These are phyloP conservation scores for Haplochromis vanheusdeni DNA, from an alignment of 2,113 vertebrate genomes.

Conservation along the genomic window DNA sequence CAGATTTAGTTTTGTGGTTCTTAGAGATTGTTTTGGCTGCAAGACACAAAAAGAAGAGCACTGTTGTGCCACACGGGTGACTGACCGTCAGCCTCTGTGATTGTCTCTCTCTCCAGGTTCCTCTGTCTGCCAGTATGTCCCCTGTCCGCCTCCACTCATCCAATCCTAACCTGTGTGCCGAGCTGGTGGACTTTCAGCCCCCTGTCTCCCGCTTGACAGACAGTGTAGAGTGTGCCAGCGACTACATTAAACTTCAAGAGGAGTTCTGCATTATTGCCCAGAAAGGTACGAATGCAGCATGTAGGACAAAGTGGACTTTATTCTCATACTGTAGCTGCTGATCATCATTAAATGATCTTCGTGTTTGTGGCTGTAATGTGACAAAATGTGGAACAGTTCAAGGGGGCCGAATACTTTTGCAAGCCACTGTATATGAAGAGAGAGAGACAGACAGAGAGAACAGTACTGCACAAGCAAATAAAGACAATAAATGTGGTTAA, in stretches of 20 bases:
- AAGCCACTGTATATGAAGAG: not conserved
- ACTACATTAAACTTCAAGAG: constrained; percentile 96
- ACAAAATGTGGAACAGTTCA: not conserved
- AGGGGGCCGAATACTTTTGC: not conserved
- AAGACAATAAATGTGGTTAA: not conserved
- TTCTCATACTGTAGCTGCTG: not conserved
- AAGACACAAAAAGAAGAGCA: not conserved
- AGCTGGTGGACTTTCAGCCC: constrained; percentile 85
- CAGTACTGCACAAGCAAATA: not conserved
- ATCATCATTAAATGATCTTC: not conserved
- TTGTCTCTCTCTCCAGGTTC: constrained; percentile 74
- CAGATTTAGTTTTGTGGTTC: not conserved
- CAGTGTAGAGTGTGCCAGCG: constrained; percentile 80
- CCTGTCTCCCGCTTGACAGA: constrained; percentile 81
- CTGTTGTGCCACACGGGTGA: not conserved
- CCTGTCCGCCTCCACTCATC: constrained; percentile 91
- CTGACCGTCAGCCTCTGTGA: not conserved
- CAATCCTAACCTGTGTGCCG: constrained; percentile 95
- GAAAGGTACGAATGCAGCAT: constrained; percentile 80
- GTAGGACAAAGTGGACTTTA: not conserved
- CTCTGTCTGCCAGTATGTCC: constrained; percentile 89
- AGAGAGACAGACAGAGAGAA: not conserved
- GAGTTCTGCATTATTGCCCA: constrained; percentile 96
- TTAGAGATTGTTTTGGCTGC: not conserved
- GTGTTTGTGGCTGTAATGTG: not conserved